phyloP scores from a whole-genome alignment of 2,797 vertebrate genomes.

The Lithobates pipiens region DNA sequence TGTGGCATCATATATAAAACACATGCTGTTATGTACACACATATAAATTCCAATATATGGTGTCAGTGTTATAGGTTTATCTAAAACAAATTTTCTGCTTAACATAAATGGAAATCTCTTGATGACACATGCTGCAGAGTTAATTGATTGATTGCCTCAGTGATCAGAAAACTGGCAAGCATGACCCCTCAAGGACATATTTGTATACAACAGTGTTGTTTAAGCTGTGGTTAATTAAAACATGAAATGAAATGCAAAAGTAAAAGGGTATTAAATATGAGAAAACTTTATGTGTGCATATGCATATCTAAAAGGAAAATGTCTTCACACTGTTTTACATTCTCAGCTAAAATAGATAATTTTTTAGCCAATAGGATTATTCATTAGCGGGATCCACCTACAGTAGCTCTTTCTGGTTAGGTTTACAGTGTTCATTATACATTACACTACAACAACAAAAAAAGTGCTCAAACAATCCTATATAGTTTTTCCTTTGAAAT shows the following conservation, averaged over 20 bases:
- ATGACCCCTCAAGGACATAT: constrained; percentile 14
- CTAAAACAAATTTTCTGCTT: not conserved
- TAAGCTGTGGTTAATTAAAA: not conserved
- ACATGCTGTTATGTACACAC: not conserved
- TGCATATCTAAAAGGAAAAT: not conserved
- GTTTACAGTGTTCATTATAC: too few species aligned
- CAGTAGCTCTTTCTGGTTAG: too few species aligned
- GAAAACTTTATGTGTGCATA: not conserved
- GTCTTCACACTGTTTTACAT: not conserved
- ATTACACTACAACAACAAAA: too few species aligned
- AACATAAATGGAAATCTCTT: constrained; percentile 9
- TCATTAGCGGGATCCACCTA: too few species aligned
- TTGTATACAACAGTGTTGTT: not conserved
- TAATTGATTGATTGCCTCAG: constrained; percentile 26
- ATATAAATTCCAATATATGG: too few species aligned
- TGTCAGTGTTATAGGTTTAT: not conserved
- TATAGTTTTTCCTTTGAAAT: too few species aligned
- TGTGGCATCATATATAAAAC: not conserved
- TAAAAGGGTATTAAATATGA: not conserved
- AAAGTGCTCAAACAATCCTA: too few species aligned
- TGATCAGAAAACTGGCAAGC: not conserved
- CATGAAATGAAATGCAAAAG: not conserved
- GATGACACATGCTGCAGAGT: constrained; percentile 1
- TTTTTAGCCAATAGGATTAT: too few species aligned
- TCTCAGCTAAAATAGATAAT: too few species aligned